phyloP scores from a whole-genome alignment of 2,797 vertebrate genomes.

The Picus viridis region DNA sequence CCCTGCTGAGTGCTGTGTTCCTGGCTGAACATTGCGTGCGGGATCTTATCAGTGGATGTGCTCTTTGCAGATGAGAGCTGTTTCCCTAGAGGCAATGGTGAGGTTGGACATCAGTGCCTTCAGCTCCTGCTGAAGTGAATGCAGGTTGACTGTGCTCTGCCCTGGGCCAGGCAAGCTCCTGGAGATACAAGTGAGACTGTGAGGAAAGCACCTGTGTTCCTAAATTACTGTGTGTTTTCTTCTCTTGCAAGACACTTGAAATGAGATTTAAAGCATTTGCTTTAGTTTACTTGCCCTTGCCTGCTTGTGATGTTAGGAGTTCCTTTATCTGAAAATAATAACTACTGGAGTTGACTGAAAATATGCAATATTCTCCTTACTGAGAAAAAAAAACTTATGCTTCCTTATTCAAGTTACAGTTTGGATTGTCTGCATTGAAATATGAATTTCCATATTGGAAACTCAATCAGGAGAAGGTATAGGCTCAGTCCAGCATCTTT shows the following conservation, averaged over 20 bases:
- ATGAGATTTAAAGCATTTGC: neutral
- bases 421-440: neutral
- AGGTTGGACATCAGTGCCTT: neutral
- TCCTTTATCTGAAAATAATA: neutral
- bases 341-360: neutral
- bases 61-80: neutral
- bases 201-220: neutral
- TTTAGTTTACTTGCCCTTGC: neutral
- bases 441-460: neutral
- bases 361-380: neutral
- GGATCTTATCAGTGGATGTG: neutral
- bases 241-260: neutral
- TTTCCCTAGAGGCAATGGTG: neutral
- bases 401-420: neutral
- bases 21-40: accelerated
- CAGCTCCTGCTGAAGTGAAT: neutral
- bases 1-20: accelerated
- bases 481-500: neutral
- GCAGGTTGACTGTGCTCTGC: accelerated
- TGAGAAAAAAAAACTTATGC: neutral
- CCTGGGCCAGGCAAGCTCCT: neutral
- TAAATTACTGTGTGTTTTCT: neutral
- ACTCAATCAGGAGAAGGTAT: neutral
- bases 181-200: accelerated
- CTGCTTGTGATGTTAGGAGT: neutral